Percentiles rank a stretch among this genome's conserved stretches.
phyloP scores from a whole-genome alignment of 2,888 invertebrate species.

The Cheilosia scutellata region DNA sequence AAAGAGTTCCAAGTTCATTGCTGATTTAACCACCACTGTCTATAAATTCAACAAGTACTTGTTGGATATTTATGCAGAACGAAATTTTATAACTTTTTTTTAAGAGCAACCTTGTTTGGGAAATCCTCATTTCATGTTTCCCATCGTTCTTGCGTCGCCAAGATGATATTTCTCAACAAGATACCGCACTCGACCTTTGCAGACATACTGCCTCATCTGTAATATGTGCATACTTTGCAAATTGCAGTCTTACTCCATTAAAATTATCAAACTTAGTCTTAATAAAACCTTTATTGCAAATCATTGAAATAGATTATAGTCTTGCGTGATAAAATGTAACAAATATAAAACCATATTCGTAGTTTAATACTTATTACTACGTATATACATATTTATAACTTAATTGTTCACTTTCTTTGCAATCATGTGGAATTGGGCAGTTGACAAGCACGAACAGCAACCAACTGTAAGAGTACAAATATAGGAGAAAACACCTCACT shows the following conservation, averaged over 20 bases:
- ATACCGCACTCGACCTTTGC: no score
- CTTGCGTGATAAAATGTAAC: constrained; percentile 22
- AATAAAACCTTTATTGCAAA: constrained; percentile 16
- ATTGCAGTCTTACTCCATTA: background rate
- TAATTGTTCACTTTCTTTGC: constrained; percentile 13
- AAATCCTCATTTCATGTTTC: no score
- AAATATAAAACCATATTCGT: constrained; percentile 5
- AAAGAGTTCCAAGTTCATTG: no score
- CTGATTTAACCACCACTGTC: no score
- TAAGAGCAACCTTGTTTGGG: no score
- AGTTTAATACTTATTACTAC: constrained; percentile 16
- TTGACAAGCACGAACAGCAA: constrained; percentile 97
- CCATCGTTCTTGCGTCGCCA: no score
- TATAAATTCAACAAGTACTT: no score
- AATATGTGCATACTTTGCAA: background rate
- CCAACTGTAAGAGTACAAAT: constrained; percentile 94
- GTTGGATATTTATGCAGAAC: no score
- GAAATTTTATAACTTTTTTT: no score
- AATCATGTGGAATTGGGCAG: constrained; percentile 85
- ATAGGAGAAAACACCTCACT: constrained; percentile 97
- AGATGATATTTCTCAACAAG: no score
- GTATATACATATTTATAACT: background rate
- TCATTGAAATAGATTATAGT: constrained; percentile 26
- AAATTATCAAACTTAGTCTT: background rate
- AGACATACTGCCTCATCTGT: background rate